Base-by-base conservation (phyloP, 2,113 vertebrate genomes). In the Sciurus niger region DNA sequence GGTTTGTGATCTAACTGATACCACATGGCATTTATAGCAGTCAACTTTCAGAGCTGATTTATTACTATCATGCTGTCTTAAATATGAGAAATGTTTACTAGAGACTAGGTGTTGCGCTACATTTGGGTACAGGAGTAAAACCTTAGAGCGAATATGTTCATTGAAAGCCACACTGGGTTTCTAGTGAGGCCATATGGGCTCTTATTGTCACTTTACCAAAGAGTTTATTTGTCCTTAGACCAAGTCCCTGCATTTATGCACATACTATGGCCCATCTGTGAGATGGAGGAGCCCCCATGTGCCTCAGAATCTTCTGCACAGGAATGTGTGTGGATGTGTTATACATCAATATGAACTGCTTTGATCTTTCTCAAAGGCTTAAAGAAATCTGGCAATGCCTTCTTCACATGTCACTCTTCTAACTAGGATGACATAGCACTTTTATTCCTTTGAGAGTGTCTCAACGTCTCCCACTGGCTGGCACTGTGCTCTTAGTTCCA, bases 1-100 rank as follows among this genome's bases (percentile, higher is more conserved):
- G 84, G 98, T 98, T 98, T 85, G 63, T 98, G 97, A 98, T 97
- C 98, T 94, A 98, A 99, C 96, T 83, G 94, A 97, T 96, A 97
- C 65, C 78, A 97, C 97, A 48, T 93, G 97, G 95, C 96, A 98
- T 96, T 97, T 97, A 92, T 68, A 98, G 93, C 96, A 98, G 96
- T 95, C 0, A 17, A 96, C 89, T 96, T 96, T 96, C 89, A 92
- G 94, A 96, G 87, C 89, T 96, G 92, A 90, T 95, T 95, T 93
- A 95, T 77, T 85, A 82, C 84, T 84, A 90, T 95, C 89, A 70
- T 95, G 79, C 94, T 90, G 67, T 92, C 93, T 96, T 95, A 97
- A 96, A 93, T 74, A 55, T 58, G 84, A 97, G 95, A 94, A 93
- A 74, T 91, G 74, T 89, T 93, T 79, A 84, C 63, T 93, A 65